phyloP scores from a whole-genome alignment of 2,113 vertebrate genomes.

The Saimiri boliviensis region DNA sequence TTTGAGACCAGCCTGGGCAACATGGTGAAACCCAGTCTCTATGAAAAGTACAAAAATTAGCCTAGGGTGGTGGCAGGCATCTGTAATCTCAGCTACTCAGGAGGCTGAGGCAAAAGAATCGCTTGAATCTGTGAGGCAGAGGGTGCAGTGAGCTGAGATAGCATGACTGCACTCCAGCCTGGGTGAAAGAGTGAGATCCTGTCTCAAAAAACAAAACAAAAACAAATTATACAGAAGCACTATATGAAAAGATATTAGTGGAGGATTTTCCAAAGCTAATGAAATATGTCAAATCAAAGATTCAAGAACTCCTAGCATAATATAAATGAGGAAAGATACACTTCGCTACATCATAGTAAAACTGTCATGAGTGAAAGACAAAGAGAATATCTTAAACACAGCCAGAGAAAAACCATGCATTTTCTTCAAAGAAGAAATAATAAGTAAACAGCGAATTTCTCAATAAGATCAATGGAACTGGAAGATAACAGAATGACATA shows the following conservation, averaged over 20 bases:
- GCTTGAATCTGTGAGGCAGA: too few species aligned
- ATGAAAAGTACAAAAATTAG: too few species aligned
- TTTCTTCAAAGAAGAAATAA: background rate
- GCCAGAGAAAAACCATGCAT: background rate
- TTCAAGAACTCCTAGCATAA: background rate
- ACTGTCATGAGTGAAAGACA: background rate
- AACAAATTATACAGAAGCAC: background rate
- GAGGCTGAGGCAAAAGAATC: too few species aligned
- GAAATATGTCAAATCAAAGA: background rate
- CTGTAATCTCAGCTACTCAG: too few species aligned
- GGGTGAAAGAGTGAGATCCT: too few species aligned
- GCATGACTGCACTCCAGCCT: too few species aligned
- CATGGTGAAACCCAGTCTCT: too few species aligned
- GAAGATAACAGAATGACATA: background rate
- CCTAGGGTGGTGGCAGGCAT: too few species aligned
- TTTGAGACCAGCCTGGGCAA: too few species aligned
- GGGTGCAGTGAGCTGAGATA: too few species aligned
- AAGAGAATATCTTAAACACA: background rate
- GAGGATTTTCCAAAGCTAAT: background rate
- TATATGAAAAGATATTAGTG: background rate
- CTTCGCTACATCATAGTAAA: background rate
- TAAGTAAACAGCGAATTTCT: background rate
- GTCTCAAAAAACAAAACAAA: background rate
- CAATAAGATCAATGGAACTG: background rate
- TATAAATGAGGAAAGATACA: background rate